Conservation (phyloP, 2,888 invertebrate species). For the Tetranychus truncatus region DNA sequence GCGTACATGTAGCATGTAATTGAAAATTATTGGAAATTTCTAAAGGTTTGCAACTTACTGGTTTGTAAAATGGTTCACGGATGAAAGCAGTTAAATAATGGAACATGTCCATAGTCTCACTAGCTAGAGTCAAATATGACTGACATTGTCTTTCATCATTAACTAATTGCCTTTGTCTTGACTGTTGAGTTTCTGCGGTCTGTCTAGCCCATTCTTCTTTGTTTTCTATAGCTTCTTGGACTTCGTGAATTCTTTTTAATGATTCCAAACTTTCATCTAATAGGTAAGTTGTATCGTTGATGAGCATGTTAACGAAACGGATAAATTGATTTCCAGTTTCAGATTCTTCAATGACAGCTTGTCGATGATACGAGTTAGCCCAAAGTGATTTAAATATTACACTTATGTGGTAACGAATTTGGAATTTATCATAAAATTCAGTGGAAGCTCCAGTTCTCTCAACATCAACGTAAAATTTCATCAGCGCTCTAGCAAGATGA, state of each 20-base stretch:
- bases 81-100: slow-evolving; percentile 87
- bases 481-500: slow-evolving; percentile 65
- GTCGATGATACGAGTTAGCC: slow-evolving; percentile 67
- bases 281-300: slow-evolving; percentile 93
- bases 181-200: slow-evolving; percentile 31
- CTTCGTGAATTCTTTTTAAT: slow-evolving; percentile 66
- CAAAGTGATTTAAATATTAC: slow-evolving; percentile 84
- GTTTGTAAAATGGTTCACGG: slow-evolving; percentile 76
- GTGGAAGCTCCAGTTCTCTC: slow-evolving; percentile 93
- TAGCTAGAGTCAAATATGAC: slow-evolving; percentile 71
- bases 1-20: not conserved
- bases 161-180: slow-evolving; percentile 53
- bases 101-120: slow-evolving; percentile 95
- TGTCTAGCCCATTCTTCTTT: slow-evolving; percentile 47
- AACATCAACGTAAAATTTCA: slow-evolving; percentile 96
- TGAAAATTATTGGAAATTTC: not conserved
- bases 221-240: slow-evolving; percentile 60
- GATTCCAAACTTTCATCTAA: slow-evolving; percentile 81
- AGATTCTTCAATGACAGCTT: slow-evolving; percentile 48
- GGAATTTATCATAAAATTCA: slow-evolving; percentile 98
- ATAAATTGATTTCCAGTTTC: slow-evolving; percentile 70
- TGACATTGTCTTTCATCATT: slow-evolving; percentile 68
- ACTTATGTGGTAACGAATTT: slow-evolving; percentile 92
- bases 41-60: slow-evolving; percentile 33
- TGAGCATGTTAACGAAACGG: slow-evolving; percentile 88